Evolutionary conservation across 2,113 vertebrate species (phyloP).

Genomic region (Saguinus imperator): DNA sequence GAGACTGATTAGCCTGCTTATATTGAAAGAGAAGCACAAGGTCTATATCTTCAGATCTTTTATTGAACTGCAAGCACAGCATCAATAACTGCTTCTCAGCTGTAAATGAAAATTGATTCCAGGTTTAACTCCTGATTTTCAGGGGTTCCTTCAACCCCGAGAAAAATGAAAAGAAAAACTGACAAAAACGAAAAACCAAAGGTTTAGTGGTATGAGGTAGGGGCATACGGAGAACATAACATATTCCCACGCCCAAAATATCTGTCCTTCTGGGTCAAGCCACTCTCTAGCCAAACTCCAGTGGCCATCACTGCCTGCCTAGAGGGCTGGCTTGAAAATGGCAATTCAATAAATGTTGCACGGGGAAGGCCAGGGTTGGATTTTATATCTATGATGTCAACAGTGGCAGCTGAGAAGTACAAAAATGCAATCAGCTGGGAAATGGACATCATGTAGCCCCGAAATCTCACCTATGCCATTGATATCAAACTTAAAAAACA

Average conservation of each 20-base stretch:
- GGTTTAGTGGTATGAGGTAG: neutral
- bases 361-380: neutral
- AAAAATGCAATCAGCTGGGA: neutral
- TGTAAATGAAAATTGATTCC: slow-evolving; percentile 89
- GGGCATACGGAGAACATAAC: neutral
- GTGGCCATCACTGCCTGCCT: neutral
- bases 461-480: neutral
- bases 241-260: neutral
- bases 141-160: slow-evolving; percentile 78
- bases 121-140: slow-evolving; percentile 83
- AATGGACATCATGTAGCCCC: neutral
- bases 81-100: slow-evolving; percentile 86
- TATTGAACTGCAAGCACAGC: slow-evolving; percentile 83
- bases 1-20: slow-evolving; percentile 83
- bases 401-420: neutral
- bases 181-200: neutral
- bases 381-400: slow-evolving; percentile 1
- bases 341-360: neutral
- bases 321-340: neutral
- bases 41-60: slow-evolving; percentile 85
- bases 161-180: slow-evolving; percentile 60
- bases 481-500: neutral
- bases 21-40: slow-evolving; percentile 83
- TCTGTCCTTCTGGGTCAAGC: neutral
- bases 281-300: neutral